Evolutionary conservation across 2,797 vertebrate genomes (phyloP).

Genomic region (Rhodeus uyekii): DNA sequence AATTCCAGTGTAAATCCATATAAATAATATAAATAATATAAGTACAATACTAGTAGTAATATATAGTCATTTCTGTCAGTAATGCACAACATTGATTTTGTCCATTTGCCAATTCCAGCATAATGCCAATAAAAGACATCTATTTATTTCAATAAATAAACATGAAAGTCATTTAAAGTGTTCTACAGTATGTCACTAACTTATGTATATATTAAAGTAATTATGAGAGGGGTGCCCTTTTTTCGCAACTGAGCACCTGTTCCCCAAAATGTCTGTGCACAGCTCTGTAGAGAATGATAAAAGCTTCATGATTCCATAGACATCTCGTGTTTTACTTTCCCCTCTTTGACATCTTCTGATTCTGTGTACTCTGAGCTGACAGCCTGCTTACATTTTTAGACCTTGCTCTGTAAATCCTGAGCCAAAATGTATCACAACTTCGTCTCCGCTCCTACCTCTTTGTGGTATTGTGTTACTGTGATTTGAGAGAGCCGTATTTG

Average conservation of each 20-base stretch:
- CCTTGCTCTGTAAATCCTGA: conserved; percentile 6
- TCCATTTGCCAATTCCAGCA: no score
- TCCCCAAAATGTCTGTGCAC: not conserved
- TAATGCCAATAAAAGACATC: not conserved
- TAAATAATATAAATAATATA: not conserved
- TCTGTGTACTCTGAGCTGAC: conserved; percentile 15
- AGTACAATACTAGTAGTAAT: not conserved
- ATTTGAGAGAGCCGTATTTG: conserved; percentile 27
- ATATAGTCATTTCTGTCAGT: not conserved
- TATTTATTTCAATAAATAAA: not conserved
- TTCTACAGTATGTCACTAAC: not conserved
- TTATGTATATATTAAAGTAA: not conserved
- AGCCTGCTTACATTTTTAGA: conserved; percentile 23
- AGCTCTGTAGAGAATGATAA: conserved; percentile 10
- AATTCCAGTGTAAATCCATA: not conserved
- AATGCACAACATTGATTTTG: no score
- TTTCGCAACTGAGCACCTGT: not conserved
- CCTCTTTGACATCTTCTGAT: conserved; percentile 28
- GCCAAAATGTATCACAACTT: conserved; percentile 18
- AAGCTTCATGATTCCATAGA: not conserved
- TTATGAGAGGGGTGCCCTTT: not conserved
- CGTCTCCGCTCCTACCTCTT: not conserved
- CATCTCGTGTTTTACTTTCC: conserved; percentile 12
- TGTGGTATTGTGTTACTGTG: conserved; percentile 2
- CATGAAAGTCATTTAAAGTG: not conserved